Evolutionary conservation across 2,888 invertebrate genomes (phyloP), one percentile per base, ranked within the genome.

Genomic region (Platynereis dumerilii): DNA sequence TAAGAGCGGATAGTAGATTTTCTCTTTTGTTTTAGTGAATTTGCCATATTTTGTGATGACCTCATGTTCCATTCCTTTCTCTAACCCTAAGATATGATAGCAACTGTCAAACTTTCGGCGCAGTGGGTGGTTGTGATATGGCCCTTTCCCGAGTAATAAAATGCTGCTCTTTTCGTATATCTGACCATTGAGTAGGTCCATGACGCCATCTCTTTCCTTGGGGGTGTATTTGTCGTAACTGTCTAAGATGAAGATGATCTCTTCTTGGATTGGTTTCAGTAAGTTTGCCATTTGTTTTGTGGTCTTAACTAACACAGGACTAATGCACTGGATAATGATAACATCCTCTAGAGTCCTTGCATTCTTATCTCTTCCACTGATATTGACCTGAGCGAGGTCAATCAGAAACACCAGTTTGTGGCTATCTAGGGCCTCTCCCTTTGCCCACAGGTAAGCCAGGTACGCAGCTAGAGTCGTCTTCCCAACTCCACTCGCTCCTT

Each of bases 401-500:
- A 78, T 56, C 0, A 78, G 65, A 27, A 76, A 72, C 1, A 67
- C 67, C 62, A 72, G 77, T 22, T 63, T 62, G 39, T 73, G 59
- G 29, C 64, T 70, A 62, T 76, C 76, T 62, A 64, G 72, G 28
- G 66, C 62, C n/a, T 67, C 68, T 20, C 75, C 70, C 17, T 69
- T 72, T 1, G 77, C 76, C 82, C 82, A 82, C 45, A 70, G 69
- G 55, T 75, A 74, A 2, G 78, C 65, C 53, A 82, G 53, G 73
- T 75, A 75, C 29, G 72, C 66, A 28, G 74, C 72, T 20, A 81
- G 68, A 20, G 75, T 73, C 2, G 80, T 74, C 66, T 81, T 81
- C 7, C 82, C 82, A 66, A 74, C 75, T 60, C 82, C 82, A 58
- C 75, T 69, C 7, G 64, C 61, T 0, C 82, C 82, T 62, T 79